phyloP scores from a whole-genome alignment of 1,140 invertebrate genomes.

The Meloidogyne hapla region DNA sequence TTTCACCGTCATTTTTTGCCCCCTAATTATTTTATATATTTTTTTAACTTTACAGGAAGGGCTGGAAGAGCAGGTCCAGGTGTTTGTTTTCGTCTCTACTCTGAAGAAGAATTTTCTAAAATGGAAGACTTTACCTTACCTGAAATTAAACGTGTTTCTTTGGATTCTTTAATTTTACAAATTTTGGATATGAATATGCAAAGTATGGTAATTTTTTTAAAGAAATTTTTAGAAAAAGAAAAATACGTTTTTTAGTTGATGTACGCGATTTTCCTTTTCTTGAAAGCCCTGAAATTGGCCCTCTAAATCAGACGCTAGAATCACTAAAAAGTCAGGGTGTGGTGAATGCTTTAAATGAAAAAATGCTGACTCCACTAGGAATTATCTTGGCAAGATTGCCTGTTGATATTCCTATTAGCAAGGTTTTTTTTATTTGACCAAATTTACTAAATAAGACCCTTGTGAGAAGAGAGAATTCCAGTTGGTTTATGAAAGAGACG shows the following conservation, averaged over 20 bases:
- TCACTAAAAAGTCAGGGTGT: constrained; percentile 86
- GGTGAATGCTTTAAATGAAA: constrained; percentile 72
- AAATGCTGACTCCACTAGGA: constrained; percentile 85
- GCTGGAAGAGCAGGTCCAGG: constrained; percentile 71
- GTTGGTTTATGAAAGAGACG: too few relatives aligned
- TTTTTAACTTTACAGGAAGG: constrained; percentile 70
- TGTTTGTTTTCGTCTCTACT: constrained; percentile 75
- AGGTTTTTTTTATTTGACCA: constrained; percentile 77
- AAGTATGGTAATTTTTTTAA: constrained; percentile 65
- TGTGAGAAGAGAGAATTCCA: too few relatives aligned
- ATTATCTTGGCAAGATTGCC: constrained; percentile 82
- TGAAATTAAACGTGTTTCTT: constrained; percentile 84
- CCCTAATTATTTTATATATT: background rate
- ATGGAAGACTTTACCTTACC: constrained; percentile 80
- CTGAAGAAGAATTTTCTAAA: constrained; percentile 78
- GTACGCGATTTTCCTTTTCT: constrained; percentile 81
- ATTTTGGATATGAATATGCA: constrained; percentile 91
- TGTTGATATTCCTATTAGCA: constrained; percentile 89
- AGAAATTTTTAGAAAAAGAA: constrained; percentile 7
- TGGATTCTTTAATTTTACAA: constrained; percentile 86
- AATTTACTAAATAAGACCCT: too few relatives aligned
- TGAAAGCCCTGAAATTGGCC: constrained; percentile 76
- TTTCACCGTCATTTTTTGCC: too few relatives aligned
- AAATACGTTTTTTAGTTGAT: constrained; percentile 48
- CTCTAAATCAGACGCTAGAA: constrained; percentile 82